A percentile compares a stretch with the other conserved stretches of the same genome.
These are phyloP conservation scores for Gallinago paraguaiae DNA, from an alignment of 2,113 vertebrate genomes.

Conservation along the genomic window DNA sequence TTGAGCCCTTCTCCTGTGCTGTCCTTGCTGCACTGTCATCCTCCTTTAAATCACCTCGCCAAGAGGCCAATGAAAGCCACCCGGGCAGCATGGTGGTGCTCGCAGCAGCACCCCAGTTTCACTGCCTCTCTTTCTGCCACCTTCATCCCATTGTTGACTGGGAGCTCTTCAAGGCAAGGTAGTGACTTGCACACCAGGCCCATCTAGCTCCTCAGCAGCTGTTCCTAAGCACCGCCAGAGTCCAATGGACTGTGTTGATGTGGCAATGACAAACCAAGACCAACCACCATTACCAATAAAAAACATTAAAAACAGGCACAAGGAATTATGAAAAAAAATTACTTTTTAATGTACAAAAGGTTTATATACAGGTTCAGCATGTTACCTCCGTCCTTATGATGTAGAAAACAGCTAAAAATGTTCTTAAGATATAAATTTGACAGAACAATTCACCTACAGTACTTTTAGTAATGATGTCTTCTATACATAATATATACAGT, in stretches of 20 bases:
- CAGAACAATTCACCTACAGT: slow-evolving; percentile 73
- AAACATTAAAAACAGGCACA: slow-evolving; percentile 34
- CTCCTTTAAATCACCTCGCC: not conserved
- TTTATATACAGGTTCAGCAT: slow-evolving; percentile 85
- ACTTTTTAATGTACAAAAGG: slow-evolving; percentile 96
- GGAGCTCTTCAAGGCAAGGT: not conserved
- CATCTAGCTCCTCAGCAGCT: not conserved
- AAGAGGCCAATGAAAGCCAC: not conserved
- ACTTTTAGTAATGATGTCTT: slow-evolving; percentile 69
- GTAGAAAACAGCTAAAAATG: slow-evolving; percentile 84
- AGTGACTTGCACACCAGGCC: not conserved
- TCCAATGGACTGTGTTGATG: fast-evolving
- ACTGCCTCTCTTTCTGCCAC: not conserved
- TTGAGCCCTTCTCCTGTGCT: not conserved
- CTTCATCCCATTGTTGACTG: not conserved
- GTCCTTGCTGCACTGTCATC: not conserved
- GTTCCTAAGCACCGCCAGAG: not conserved
- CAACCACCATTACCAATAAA: not conserved
- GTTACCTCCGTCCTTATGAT: slow-evolving; percentile 76
- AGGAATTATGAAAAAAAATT: slow-evolving; percentile 83
- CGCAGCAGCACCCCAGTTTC: not conserved
- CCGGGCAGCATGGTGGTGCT: not conserved
- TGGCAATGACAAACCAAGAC: not conserved
- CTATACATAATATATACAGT: slow-evolving; percentile 78
- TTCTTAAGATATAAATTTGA: slow-evolving; percentile 79